Conservation (phyloP, 2,888 invertebrate species). For the Drosophila recens region DNA sequence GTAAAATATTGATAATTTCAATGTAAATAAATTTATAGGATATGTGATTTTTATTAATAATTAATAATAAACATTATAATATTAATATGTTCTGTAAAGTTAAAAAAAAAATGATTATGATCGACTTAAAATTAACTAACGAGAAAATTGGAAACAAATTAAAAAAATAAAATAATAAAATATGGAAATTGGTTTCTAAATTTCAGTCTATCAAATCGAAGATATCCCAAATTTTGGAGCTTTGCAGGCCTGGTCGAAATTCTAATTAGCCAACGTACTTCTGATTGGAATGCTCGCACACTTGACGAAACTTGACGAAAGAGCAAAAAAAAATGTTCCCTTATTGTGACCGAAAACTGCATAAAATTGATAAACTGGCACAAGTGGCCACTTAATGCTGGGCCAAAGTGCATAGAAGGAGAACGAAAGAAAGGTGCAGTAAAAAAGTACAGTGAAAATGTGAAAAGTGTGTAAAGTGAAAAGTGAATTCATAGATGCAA, state of each 20-base stretch:
- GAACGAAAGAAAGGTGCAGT: conserved; percentile 21
- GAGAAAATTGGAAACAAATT: too few species aligned
- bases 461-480: too few species aligned
- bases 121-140: too few species aligned
- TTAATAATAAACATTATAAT: too few species aligned
- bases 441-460: conserved; percentile 6
- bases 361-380: conserved; percentile 62
- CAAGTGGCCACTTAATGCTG: conserved; percentile 53
- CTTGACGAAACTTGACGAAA: not conserved
- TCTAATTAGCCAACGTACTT: not conserved
- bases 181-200: too few species aligned
- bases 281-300: not conserved
- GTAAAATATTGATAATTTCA: conserved; percentile 1
- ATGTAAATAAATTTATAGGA: not conserved
- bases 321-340: too few species aligned
- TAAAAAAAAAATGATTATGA: not conserved
- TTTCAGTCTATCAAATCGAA: too few species aligned
- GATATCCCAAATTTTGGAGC: too few species aligned
- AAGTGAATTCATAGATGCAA: conserved; percentile 2
- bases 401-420: not conserved
- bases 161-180: too few species aligned
- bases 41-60: too few species aligned
- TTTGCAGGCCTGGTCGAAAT: not conserved
- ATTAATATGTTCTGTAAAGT: too few species aligned
- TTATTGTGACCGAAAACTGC: conserved; percentile 6